Base-by-base conservation (phyloP, 1,140 invertebrate species). In the Heliconius melpomene region DNA sequence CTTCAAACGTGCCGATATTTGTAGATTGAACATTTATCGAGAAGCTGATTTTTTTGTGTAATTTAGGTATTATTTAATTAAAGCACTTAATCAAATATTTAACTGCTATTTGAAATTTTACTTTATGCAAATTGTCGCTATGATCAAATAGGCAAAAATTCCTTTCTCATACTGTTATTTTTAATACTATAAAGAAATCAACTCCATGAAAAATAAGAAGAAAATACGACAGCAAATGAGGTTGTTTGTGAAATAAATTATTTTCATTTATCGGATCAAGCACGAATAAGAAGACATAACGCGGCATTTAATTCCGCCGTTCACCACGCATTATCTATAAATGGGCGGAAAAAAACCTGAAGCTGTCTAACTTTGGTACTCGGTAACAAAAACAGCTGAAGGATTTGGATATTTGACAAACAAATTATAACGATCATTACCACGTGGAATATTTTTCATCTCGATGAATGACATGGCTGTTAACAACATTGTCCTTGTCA, bases 1-100 rank as follows among this genome's bases (percentile, higher is more conserved):
- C 72, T 81, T 81, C 80, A 81, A 81, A 81, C 72, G 76, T 29
- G 76, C 80, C 80, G 80, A 78, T 81, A 81, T 78, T 81, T 71
- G 78, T 81, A 57, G 66, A 77, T 77, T 75, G 46, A 36, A 71
- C 72, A 60, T 75, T 80, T 66, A 76, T 54, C 1, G 0, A 77
- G 74, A 66, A 66, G 5, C 74, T 76, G 52, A 60, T 57, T 57
- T 60, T 29, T 52, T 60, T 60, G 3, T 75, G n/a, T 7, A 66
- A 20, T 52, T 20, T 52, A 20, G 18, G 16, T 52, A 52, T 9
- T 57, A 57, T 66, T 29, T 66, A 9, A 66, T 29, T 29, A 29
- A 29, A 66, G 13, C 26, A 29, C 0, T 29, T 18, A 66, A 66
- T 66, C 9, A 16, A 26, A 29, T 26, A 26, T 66, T 66, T 66